Base-by-base conservation (phyloP, 2,888 invertebrate genomes). In the Lymantria dispar region DNA sequence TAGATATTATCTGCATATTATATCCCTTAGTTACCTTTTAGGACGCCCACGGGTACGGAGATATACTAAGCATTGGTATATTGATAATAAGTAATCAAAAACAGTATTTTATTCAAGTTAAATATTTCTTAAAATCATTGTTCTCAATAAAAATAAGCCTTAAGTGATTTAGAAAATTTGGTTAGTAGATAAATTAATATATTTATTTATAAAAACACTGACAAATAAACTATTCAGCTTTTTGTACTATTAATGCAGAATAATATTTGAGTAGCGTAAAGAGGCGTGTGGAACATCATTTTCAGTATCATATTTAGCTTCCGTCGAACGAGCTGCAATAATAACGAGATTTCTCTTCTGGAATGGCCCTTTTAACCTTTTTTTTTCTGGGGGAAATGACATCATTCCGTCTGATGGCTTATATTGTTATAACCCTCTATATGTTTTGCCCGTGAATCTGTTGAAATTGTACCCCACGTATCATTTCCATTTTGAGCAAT, bases 291-390 rank as follows among this genome's bases (percentile, higher is more conserved):
- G 57, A 60, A 59, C 67, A 68, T 74, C 60, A 71, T 70, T 74
- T 72, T 51, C 58, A 57, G 67, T 65, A 62, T 66, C 64, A 68
- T 69, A 69, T 74, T 72, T 70, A 71, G 74, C 68, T 71, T 69
- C 64, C 68, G 64, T 64, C 64, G 69, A 68, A 72, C 63, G 74
- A 67, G 65, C 69, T 71, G 71, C 70, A 61, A 68, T 72, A 72
- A 74, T 72, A 76, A 73, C 72, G 74, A 71, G 76, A 66, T 67
- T 72, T 69, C 71, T 74, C 72, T 68, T 70, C 60, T 70, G 63
- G 67, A 74, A 76, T 74, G 66, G 70, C 64, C 78, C 72, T 73
- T 76, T 76, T 74, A 76, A 75, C 74, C 74, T 75, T 78, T 75
- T 47, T n/a, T 70, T 75, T 72, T 68, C 64, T 57, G 62, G 60